Evolutionary conservation across 2,888 invertebrate species (phyloP).

Genomic region (Masnerella sp.): DNA sequence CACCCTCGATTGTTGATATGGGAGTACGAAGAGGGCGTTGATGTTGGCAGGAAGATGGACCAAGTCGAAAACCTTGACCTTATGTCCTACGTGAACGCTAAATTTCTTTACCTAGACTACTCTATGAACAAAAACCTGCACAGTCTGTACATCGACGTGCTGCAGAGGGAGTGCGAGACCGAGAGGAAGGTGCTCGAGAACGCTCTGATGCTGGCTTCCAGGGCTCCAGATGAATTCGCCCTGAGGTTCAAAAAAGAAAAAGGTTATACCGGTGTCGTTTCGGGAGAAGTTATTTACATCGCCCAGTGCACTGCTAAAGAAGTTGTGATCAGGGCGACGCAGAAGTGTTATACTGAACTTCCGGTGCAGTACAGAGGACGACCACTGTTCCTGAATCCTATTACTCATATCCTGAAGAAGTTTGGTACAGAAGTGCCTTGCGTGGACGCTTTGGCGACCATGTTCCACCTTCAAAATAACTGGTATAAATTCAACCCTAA

Average conservation of each 20-base stretch:
- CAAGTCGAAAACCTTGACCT: constrained; percentile 46
- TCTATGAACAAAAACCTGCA: too few species aligned
- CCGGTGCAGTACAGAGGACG: neutral
- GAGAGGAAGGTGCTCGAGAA: too few species aligned
- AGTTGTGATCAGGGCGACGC: constrained; percentile 50
- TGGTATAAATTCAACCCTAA: constrained; percentile 33
- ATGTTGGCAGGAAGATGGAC: constrained; percentile 2
- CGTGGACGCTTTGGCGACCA: neutral
- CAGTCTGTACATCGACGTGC: too few species aligned
- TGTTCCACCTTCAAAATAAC: constrained; percentile 9
- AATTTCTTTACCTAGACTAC: constrained; percentile 65
- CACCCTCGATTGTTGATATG: constrained; percentile 33
- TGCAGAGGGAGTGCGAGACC: too few species aligned
- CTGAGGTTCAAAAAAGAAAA: constrained; percentile 57
- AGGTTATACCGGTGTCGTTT: constrained; percentile 62
- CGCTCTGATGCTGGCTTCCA: too few species aligned
- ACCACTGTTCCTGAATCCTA: neutral
- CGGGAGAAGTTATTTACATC: constrained; percentile 66
- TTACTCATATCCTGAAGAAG: constrained; percentile 15
- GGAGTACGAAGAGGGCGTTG: constrained; percentile 2
- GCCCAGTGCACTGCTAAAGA: constrained; percentile 63
- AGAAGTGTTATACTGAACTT: constrained; percentile 53
- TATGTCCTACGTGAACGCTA: constrained; percentile 59
- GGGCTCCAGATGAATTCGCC: too few species aligned
- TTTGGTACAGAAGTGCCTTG: constrained; percentile 20